Conservation (phyloP, 2,797 vertebrate species). For the Sebastes oblongus region DNA sequence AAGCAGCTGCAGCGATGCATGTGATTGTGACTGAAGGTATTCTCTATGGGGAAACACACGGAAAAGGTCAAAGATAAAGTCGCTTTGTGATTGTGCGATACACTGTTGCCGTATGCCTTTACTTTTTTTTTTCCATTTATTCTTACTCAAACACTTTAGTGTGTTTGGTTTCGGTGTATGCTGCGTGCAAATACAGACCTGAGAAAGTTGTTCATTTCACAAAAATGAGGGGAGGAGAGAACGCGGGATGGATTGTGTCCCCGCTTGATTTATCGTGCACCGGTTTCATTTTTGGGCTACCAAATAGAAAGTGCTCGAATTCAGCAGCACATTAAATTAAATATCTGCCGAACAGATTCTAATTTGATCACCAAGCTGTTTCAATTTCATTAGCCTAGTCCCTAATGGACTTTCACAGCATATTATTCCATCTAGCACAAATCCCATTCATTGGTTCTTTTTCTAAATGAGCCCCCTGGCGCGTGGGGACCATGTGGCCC, state of each 20-base stretch:
- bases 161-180: neutral
- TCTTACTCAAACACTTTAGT: neutral
- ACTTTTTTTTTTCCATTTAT: neutral
- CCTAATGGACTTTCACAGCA: slow-evolving; percentile 83
- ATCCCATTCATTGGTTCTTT: slow-evolving; percentile 74
- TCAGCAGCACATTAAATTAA: slow-evolving; percentile 85
- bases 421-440: slow-evolving; percentile 81
- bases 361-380: slow-evolving; percentile 85
- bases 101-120: neutral
- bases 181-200: slow-evolving; percentile 18
- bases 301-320: slow-evolving; percentile 85
- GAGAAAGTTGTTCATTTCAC: slow-evolving; percentile 41
- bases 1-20: slow-evolving; percentile 54
- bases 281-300: slow-evolving; percentile 71
- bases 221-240: slow-evolving; percentile 25
- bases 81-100: neutral
- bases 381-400: slow-evolving; percentile 83
- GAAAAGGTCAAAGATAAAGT: slow-evolving; percentile 61
- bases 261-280: slow-evolving; percentile 69
- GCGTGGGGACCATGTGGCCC: slow-evolving; percentile 34
- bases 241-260: slow-evolving; percentile 44
- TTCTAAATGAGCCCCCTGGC: slow-evolving; percentile 64
- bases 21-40: slow-evolving; percentile 54
- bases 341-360: slow-evolving; percentile 82
- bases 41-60: slow-evolving; percentile 31